Evolutionary conservation across 2,888 invertebrate species (phyloP).

Genomic region (Calliopum simillimum): DNA sequence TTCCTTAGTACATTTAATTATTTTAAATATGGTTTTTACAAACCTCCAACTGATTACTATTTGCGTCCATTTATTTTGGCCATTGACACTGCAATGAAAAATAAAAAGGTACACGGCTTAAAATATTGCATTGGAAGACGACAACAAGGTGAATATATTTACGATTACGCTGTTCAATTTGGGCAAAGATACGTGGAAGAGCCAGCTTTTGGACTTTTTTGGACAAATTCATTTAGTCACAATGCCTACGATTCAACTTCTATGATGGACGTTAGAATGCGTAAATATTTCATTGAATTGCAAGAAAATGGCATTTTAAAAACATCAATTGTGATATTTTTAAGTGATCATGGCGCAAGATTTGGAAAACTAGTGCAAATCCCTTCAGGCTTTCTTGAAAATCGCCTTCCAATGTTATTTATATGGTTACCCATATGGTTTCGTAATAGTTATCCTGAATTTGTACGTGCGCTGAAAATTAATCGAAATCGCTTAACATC

Average conservation of each 20-base stretch:
- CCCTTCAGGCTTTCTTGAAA: constrained; percentile 80
- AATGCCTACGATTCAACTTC: constrained; percentile 74
- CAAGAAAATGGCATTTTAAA: constrained; percentile 71
- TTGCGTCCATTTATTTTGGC: constrained; percentile 79
- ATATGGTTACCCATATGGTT: constrained; percentile 77
- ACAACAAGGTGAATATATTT: constrained; percentile 74
- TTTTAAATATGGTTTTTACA: constrained; percentile 76
- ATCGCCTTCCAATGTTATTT: constrained; percentile 79
- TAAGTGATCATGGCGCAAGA: constrained; percentile 84
- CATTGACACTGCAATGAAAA: constrained; percentile 71
- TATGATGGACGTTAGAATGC: constrained; percentile 74
- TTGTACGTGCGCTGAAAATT: constrained; percentile 69
- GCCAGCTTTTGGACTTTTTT: constrained; percentile 80
- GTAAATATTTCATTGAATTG: constrained; percentile 72
- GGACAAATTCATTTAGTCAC: constrained; percentile 83
- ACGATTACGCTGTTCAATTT: constrained; percentile 77
- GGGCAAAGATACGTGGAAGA: constrained; percentile 71
- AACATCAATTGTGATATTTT: constrained; percentile 76
- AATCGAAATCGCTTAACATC: constrained; percentile 77
- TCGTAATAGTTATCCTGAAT: constrained; percentile 68
- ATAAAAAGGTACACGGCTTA: constrained; percentile 67
- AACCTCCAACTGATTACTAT: constrained; percentile 85
- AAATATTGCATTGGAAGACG: constrained; percentile 73
- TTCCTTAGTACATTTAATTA: constrained; percentile 76
- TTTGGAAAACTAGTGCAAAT: constrained; percentile 77